These are phyloP conservation scores for Stenodera caucasica DNA, from an alignment of 2,888 invertebrate species.

Conservation along the genomic window DNA sequence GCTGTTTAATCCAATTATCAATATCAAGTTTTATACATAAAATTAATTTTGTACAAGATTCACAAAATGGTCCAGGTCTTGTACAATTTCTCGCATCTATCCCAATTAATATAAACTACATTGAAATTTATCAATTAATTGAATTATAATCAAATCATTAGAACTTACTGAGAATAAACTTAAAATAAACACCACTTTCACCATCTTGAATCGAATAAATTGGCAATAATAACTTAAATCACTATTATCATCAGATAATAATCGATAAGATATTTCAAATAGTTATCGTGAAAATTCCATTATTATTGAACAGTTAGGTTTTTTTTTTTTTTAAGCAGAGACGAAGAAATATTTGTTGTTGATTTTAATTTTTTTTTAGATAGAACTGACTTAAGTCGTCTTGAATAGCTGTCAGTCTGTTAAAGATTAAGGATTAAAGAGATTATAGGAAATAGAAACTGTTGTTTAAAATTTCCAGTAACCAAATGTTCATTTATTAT, in stretches of 20 bases:
- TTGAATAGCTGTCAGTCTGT: too few relatives aligned
- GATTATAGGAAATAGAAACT: too few relatives aligned
- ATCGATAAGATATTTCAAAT: background rate
- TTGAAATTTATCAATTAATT: background rate
- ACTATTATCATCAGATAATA: too few relatives aligned
- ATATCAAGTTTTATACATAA: background rate
- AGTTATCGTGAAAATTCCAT: background rate
- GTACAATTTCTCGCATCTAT: slow-evolving; percentile 6
- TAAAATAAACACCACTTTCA: background rate
- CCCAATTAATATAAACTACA: background rate
- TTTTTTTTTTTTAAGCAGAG: too few relatives aligned
- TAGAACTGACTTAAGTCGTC: too few relatives aligned
- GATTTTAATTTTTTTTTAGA: too few relatives aligned
- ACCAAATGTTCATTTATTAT: too few relatives aligned
- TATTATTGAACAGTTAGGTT: too few relatives aligned
- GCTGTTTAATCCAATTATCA: background rate
- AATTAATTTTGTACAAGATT: slow-evolving; percentile 12
- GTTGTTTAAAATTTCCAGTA: too few relatives aligned
- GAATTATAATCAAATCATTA: background rate
- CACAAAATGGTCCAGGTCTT: slow-evolving; percentile 12
- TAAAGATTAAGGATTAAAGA: too few relatives aligned
- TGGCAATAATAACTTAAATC: too few relatives aligned
- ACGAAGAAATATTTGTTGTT: too few relatives aligned
- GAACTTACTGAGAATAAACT: background rate
- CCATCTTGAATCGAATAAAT: background rate